Evolutionary conservation across 53 echinoderm and acorn worm species (phyloP).

Genomic region (Henricia sp.): DNA sequence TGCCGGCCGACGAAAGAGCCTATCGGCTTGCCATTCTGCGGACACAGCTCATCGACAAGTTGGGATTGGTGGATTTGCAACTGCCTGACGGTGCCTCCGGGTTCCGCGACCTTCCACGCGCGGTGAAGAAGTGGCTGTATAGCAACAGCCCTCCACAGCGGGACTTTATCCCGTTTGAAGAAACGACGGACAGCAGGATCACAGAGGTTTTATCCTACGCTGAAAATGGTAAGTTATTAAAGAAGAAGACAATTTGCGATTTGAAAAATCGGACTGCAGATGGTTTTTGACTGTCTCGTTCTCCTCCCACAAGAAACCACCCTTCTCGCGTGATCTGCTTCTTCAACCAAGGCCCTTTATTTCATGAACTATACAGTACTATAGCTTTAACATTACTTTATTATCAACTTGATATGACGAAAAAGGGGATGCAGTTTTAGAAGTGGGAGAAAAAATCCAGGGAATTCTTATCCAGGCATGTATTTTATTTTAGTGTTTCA

Average conservation of each 20-base stretch:
- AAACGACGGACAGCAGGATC: background rate
- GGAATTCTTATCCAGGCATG: too few species aligned
- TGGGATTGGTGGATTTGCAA: slow-evolving; percentile 1
- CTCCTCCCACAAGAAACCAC: background rate
- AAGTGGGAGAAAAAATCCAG: too few species aligned
- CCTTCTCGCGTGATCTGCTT: too few species aligned
- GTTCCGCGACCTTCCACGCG: background rate
- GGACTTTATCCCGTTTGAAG: slow-evolving; percentile 8
- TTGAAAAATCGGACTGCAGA: too few species aligned
- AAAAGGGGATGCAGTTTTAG: too few species aligned
- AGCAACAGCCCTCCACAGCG: background rate
- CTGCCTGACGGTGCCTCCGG: background rate
- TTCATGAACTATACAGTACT: too few species aligned
- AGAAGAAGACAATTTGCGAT: too few species aligned
- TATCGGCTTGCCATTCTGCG: slow-evolving; percentile 17
- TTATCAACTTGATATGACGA: too few species aligned
- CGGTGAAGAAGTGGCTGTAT: slow-evolving; percentile 22
- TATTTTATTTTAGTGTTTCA: too few species aligned
- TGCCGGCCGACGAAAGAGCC: slow-evolving; percentile 8
- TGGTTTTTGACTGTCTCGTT: background rate
- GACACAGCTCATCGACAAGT: slow-evolving; percentile 19
- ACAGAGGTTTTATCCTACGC: slow-evolving; percentile 35
- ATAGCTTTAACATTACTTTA: too few species aligned
- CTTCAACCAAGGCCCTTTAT: too few species aligned
- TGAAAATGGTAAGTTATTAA: slow-evolving; percentile 17